Evolutionary conservation across 2,797 vertebrate species (phyloP).

Genomic region (Girardinus metallicus): DNA sequence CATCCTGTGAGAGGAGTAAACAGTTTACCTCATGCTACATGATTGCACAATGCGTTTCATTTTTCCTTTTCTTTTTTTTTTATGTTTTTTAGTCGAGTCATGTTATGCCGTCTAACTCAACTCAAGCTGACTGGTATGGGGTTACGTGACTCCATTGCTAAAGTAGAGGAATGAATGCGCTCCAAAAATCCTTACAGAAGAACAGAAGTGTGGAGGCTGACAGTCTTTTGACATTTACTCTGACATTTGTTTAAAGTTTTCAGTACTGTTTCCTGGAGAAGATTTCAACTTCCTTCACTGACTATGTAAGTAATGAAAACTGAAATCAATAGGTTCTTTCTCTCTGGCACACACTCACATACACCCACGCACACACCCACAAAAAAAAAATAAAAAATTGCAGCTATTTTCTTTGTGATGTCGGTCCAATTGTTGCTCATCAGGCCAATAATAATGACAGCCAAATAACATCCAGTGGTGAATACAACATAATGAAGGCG

Average conservation of each 20-base stretch:
- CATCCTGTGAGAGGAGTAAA: neutral
- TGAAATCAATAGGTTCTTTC: constrained; percentile 40
- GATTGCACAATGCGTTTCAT: neutral
- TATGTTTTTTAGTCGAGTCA: neutral
- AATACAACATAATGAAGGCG: constrained; percentile 40
- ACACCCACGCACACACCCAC: neutral
- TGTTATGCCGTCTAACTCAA: neutral
- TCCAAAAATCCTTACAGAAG: constrained; percentile 2
- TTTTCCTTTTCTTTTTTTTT: too few species aligned
- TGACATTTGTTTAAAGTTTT: constrained; percentile 47
- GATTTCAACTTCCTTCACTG: constrained; percentile 21
- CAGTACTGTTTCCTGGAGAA: constrained; percentile 23
- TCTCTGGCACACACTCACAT: constrained; percentile 14
- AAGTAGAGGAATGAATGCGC: constrained; percentile 1
- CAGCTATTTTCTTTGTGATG: constrained; percentile 44
- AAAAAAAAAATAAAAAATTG: neutral
- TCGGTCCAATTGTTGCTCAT: constrained; percentile 39
- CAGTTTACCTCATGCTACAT: neutral
- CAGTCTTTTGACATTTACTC: constrained; percentile 43
- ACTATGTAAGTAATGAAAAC: constrained; percentile 24
- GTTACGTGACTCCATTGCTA: neutral
- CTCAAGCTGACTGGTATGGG: neutral
- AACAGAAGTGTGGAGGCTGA: constrained; percentile 3
- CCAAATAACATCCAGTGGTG: constrained; percentile 34
- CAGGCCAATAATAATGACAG: constrained; percentile 38